Conservation (phyloP, 2,113 vertebrate genomes). For the Xiphophorus maculatus region DNA sequence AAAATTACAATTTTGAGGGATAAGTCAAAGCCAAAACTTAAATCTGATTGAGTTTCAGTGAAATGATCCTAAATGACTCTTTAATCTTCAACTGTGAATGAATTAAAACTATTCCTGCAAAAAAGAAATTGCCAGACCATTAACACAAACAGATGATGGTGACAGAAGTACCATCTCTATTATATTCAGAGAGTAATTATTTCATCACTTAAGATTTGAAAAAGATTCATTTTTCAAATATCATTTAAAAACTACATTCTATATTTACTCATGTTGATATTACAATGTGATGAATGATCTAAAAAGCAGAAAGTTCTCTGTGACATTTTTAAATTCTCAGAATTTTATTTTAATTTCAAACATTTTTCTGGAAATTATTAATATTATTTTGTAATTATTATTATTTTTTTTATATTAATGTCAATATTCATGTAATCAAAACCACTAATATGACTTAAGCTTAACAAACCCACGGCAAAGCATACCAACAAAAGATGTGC, state of each 20-base stretch:
- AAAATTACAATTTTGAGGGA: no score
- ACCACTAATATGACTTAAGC: slow-evolving; percentile 8
- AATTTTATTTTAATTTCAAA: no score
- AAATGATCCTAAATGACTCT: no score
- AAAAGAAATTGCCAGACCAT: background rate
- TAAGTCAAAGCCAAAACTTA: no score
- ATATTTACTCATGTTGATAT: background rate
- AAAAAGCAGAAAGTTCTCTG: background rate
- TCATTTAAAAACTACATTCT: background rate
- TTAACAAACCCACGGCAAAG: slow-evolving; percentile 6
- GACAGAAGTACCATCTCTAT: background rate
- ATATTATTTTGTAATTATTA: no score
- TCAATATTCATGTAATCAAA: background rate
- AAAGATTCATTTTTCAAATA: background rate
- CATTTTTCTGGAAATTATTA: no score
- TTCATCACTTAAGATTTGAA: background rate
- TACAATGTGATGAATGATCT: background rate
- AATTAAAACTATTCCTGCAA: no score
- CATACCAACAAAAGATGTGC: slow-evolving; percentile 1
- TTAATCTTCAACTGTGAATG: no score
- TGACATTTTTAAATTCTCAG: no score
- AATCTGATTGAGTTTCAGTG: no score
- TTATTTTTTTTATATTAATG: background rate
- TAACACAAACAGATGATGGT: background rate
- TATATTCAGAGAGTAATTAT: background rate